These are phyloP conservation scores for Acronicta alni DNA, from an alignment of 2,888 invertebrate species.

Conservation along the genomic window DNA sequence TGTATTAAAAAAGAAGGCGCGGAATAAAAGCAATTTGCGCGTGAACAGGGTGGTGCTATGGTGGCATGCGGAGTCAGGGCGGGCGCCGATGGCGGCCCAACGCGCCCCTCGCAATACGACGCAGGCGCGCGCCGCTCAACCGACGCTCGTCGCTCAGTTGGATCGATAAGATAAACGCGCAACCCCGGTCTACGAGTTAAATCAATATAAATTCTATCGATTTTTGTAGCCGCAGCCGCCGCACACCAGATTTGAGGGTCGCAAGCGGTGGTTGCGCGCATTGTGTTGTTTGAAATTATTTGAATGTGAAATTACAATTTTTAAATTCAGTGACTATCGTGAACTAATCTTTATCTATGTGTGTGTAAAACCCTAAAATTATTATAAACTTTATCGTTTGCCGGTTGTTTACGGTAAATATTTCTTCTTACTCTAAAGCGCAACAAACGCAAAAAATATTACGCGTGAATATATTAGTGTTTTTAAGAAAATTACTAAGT, in stretches of 20 bases:
- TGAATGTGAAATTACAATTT: constrained; percentile 29
- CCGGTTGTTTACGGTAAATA: constrained; percentile 49
- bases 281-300: constrained; percentile 55
- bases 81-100: constrained; percentile 63
- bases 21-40: constrained; percentile 76
- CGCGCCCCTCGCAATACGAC: constrained; percentile 73
- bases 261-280: constrained; percentile 88
- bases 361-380: constrained; percentile 14
- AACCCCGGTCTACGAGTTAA: constrained; percentile 91
- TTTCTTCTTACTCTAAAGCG: constrained; percentile 19
- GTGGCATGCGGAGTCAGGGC: constrained; percentile 71
- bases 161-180: constrained; percentile 94
- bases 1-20: constrained; percentile 9
- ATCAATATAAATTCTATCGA: constrained; percentile 94
- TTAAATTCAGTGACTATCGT: constrained; percentile 31
- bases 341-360: constrained; percentile 11
- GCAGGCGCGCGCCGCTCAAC: constrained; percentile 75
- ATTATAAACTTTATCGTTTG: constrained; percentile 28
- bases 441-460: constrained; percentile 16
- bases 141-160: constrained; percentile 76
- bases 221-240: constrained; percentile 91
- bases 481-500: too few species aligned
- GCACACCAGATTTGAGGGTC: constrained; percentile 85
- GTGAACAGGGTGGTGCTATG: constrained; percentile 80
- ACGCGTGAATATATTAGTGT: too few species aligned